Percentiles rank a stretch among this genome's conserved stretches.
Evolutionary conservation across 2,888 invertebrate species (phyloP).

Genomic region (Micoletzkya japonica): DNA sequence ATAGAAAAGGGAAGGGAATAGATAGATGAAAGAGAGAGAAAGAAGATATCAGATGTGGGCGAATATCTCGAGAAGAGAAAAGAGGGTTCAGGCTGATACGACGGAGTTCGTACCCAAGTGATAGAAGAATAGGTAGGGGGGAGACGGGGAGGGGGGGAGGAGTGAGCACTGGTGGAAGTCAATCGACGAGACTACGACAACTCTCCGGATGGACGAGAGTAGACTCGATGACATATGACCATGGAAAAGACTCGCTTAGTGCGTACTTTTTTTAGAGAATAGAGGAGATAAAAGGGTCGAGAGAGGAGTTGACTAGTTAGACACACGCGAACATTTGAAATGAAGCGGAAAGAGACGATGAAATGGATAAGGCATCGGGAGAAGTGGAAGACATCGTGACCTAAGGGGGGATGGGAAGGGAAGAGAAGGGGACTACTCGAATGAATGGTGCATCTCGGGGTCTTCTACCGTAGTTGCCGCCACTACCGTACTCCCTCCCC

Average conservation of each 20-base stretch:
- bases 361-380: no score
- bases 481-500: constrained; percentile 36
- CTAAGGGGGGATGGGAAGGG: neutral
- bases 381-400: neutral
- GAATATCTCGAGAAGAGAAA: neutral
- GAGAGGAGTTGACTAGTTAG: no score
- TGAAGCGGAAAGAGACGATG: no score
- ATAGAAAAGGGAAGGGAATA: neutral
- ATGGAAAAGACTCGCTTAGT: no score
- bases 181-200: neutral
- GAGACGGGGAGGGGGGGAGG: neutral
- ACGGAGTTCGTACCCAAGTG: neutral
- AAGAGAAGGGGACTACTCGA: constrained; percentile 25
- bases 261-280: no score
- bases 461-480: constrained; percentile 20
- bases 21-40: neutral
- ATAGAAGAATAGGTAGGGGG: neutral
- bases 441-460: constrained; percentile 34
- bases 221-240: no score
- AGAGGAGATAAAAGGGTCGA: no score
- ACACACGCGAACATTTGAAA: no score
- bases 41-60: neutral
- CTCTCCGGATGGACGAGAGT: no score
- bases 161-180: neutral
- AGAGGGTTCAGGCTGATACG: neutral